These are phyloP conservation scores for Ammodytes dubius DNA, from an alignment of 2,113 vertebrate genomes.

Conservation along the genomic window DNA sequence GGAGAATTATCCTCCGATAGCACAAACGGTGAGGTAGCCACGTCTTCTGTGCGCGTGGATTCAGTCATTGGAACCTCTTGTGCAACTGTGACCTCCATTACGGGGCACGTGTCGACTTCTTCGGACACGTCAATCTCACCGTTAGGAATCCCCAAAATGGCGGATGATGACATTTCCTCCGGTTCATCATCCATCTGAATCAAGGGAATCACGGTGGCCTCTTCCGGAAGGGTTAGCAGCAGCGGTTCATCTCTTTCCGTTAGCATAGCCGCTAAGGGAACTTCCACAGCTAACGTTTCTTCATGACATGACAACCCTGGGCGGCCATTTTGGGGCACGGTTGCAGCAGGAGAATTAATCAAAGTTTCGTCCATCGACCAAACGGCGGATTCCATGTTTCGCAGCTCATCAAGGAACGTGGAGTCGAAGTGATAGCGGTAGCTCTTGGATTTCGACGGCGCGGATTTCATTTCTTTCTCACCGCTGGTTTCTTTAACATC, in stretches of 20 bases:
- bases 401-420: slow-evolving; percentile 73
- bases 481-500: slow-evolving; percentile 10
- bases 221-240: neutral
- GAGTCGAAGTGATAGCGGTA: slow-evolving; percentile 66
- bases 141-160: slow-evolving; percentile 6
- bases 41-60: neutral
- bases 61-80: neutral
- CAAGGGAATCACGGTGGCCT: neutral
- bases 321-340: slow-evolving; percentile 36
- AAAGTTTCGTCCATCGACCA: slow-evolving; percentile 80
- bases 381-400: slow-evolving; percentile 76
- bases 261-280: neutral
- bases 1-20: neutral
- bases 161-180: neutral
- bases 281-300: slow-evolving; percentile 4
- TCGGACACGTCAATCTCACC: slow-evolving; percentile 8
- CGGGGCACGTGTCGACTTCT: neutral
- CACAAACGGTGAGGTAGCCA: neutral
- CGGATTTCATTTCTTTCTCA: slow-evolving; percentile 10
- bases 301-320: slow-evolving; percentile 29
- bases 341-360: slow-evolving; percentile 67
- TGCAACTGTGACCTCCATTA: neutral
- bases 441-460: slow-evolving; percentile 14
- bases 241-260: neutral
- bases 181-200: slow-evolving; percentile 36